Evolutionary conservation across 53 echinoderm and acorn worm genomes (phyloP).

Genomic region (Luidia sarsii): DNA sequence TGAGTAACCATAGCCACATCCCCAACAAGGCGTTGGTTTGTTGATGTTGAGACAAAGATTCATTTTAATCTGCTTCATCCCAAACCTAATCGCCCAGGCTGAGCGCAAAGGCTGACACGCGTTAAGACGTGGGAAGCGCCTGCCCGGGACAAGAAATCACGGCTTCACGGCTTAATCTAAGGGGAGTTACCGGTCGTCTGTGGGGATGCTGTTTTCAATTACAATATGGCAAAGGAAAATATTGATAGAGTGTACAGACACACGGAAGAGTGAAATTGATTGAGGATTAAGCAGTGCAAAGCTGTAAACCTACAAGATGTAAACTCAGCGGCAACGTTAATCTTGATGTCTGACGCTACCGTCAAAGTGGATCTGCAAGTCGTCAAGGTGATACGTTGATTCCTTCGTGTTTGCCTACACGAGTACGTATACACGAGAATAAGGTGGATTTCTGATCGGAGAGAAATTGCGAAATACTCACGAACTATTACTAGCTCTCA

Average conservation of each 20-base stretch:
- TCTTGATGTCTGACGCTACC: neutral
- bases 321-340: neutral
- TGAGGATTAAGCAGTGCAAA: neutral
- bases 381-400: constrained; percentile 1
- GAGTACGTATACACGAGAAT: too few relatives aligned
- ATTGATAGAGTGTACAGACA: constrained; percentile 13
- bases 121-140: neutral
- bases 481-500: too few relatives aligned
- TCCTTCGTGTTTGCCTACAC: neutral
- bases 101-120: constrained; percentile 22
- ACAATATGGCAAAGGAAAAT: constrained; percentile 14
- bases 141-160: neutral
- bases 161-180: too few relatives aligned
- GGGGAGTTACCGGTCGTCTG: constrained; percentile 10
- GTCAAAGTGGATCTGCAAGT: neutral
- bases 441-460: too few relatives aligned
- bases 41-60: neutral
- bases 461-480: too few relatives aligned
- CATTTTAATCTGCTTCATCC: too few relatives aligned
- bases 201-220: constrained; percentile 36
- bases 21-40: neutral
- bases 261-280: constrained; percentile 22
- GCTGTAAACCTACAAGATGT: neutral
- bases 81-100: constrained; percentile 12
- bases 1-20: too few relatives aligned